Evolutionary conservation across 2,113 vertebrate genomes (phyloP), one percentile per base, ranked within the genome.

Genomic region (Entelurus aequoreus): DNA sequence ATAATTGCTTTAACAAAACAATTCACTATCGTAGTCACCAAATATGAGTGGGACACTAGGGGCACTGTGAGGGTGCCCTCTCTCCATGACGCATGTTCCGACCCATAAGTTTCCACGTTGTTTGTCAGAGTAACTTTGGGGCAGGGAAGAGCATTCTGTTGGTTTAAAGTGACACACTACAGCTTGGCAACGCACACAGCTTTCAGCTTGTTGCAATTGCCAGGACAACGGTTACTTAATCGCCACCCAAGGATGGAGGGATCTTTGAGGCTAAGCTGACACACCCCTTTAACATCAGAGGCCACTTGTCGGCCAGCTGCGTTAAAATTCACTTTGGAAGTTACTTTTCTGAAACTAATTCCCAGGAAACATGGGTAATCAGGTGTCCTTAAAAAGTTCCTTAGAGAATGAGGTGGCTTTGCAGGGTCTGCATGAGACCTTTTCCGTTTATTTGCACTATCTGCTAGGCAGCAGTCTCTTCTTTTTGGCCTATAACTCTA

Each of bases 271-370:
- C 60, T n/a, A 63, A 46, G 68, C 60, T 53, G 69, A 72, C 71
- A 61, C 69, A 14, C 63, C 79, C 58, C 58, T 72, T 37, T 47
- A 50, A 42, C 40, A 63, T 75, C 65, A 44, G 40, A 1, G 52
- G 62, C 71, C 28, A 71, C 72, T 63, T 69, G 28, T 16, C 0
- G 59, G 75, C 65, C 1, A 38, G 66, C 66, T 66, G 36, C 47
- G 35, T 63, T 56, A 61, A 67, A 76, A 78, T 78, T 76, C 63
- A 81, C 84, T 87, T 88, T 84, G 83, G 85, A 85, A 71, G 72
- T 78, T 66, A 72, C 60, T 59, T 62, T 63, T 66, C 53, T 65
- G 54, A 77, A 77, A 76, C 65, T 62, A 66, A 71, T 56, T 81
- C 59, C 62, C 38, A 21, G 61, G 48, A 62, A 37, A 69, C 16